Evolutionary conservation across 2,113 vertebrate species (phyloP), one percentile per base, ranked within the genome.

Genomic region (Capra hircus): DNA sequence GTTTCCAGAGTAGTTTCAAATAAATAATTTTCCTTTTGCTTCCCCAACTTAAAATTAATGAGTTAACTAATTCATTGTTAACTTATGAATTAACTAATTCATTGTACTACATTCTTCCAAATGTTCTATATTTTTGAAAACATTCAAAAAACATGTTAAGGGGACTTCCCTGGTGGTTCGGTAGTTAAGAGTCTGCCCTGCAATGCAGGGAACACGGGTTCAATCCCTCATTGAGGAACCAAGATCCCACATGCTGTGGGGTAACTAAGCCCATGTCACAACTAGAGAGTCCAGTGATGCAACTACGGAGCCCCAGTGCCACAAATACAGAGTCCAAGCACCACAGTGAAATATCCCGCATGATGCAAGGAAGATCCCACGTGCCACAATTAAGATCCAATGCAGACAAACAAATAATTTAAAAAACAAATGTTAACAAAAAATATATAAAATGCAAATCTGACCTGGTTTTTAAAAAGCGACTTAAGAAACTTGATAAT

Each of bases 391-490:
- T 28, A 78, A 78, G 43, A 45, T 45, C 43, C 25, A 5, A 4
- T 28, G 43, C 43, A 78, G 43, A 27, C 13, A 78, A 45, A 15
- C 25, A 77, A 43, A 45, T 45, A 45, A 45, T 78, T 77, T 28
- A 28, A 71, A 71, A 71, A 6, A 71, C 7, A 45, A 21, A 78
- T n/a, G 62, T 45, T 80, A 12, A 96, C 89, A 74, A 90, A 78
- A 93, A 80, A 83, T 83, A 90, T 5, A 52, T 55, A 86, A 81
- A 95, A 95, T 96, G 67, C n/a, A 88, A 96, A 94, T 95, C 19
- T 95, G n/a, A 89, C 9, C 45, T 90, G 87, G 17, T 80, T 94
- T 88, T 10, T 19, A 78, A 94, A 93, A 91, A 52, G 28, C 25
- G 77, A 25, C 48, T 94, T 82, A 40, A 97, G 71, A 93, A 83